These are phyloP conservation scores for Habrosyne pyritoides DNA, from an alignment of 2,888 invertebrate species.

Conservation along the genomic window DNA sequence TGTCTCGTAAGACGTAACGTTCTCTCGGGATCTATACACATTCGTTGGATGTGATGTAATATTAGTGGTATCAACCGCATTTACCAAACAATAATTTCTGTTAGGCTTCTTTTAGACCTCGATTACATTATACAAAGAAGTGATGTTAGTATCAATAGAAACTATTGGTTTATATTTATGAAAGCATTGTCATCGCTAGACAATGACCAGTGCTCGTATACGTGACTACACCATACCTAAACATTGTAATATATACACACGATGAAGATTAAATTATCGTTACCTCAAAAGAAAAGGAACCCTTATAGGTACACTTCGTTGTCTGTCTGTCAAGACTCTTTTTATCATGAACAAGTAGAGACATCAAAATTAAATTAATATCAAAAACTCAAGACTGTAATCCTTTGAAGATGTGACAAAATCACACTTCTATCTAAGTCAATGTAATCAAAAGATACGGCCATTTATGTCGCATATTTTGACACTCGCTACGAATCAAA, in stretches of 20 bases:
- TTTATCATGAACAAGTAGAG: too few species aligned
- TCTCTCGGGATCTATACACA: constrained; percentile 4
- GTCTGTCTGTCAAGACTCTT: too few species aligned
- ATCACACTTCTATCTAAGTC: too few species aligned
- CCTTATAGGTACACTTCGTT: too few species aligned
- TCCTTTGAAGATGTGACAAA: too few species aligned
- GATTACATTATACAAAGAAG: constrained; percentile 19
- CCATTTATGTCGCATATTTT: too few species aligned
- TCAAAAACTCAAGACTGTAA: too few species aligned
- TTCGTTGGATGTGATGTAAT: not conserved
- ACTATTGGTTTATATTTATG: constrained; percentile 55
- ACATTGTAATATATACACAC: not conserved
- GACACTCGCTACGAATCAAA: too few species aligned
- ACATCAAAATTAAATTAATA: too few species aligned
- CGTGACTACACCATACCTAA: constrained; percentile 41
- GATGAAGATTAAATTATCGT: constrained; percentile 27
- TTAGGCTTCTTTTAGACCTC: not conserved
- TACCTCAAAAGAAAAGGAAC: too few species aligned
- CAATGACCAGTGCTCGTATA: constrained; percentile 50
- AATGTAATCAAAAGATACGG: too few species aligned
- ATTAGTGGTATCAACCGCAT: too few species aligned
- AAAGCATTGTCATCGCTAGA: constrained; percentile 56
- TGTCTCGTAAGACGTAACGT: constrained; percentile 63
- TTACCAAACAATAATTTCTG: not conserved
- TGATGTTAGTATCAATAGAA: constrained; percentile 28